phyloP scores from a whole-genome alignment of 2,797 vertebrate species.

The Craterocephalus amniculus region DNA sequence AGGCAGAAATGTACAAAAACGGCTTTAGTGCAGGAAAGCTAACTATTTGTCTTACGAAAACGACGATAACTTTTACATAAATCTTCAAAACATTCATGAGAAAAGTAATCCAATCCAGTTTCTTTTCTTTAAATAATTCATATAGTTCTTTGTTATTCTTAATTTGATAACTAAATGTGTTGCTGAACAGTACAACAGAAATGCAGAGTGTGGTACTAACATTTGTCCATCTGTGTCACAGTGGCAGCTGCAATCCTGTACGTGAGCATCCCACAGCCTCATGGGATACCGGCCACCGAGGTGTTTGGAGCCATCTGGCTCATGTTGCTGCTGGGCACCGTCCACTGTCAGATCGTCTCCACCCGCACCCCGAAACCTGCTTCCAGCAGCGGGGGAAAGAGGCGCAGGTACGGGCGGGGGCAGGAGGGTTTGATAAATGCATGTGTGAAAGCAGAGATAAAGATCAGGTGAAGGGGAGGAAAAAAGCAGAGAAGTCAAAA shows the following conservation, averaged over 20 bases:
- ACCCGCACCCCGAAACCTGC: conserved; percentile 93
- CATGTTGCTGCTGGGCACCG: conserved; percentile 96
- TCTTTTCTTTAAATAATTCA: no score
- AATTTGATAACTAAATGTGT: no score
- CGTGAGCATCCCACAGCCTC: conserved; percentile 84
- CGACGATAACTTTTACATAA: no score
- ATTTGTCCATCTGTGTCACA: conserved; percentile 63
- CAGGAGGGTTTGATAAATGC: no score
- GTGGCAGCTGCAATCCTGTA: conserved; percentile 91
- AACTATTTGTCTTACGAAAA: no score
- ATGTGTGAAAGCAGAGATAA: neutral
- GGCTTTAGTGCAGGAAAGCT: neutral
- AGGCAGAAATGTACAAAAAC: neutral
- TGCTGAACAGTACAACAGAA: no score
- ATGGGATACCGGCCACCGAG: conserved; percentile 94
- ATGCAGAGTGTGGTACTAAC: no score
- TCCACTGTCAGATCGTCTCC: conserved; percentile 99
- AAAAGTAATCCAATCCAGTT: no score
- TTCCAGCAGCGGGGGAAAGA: conserved; percentile 88
- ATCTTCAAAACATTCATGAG: no score
- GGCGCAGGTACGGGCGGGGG: no score
- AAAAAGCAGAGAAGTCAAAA: neutral
- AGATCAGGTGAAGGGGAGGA: neutral
- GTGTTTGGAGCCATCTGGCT: conserved; percentile 94
- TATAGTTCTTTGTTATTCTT: no score